These are phyloP conservation scores for Columba janthina DNA, from an alignment of 2,113 vertebrate genomes.

Conservation along the genomic window DNA sequence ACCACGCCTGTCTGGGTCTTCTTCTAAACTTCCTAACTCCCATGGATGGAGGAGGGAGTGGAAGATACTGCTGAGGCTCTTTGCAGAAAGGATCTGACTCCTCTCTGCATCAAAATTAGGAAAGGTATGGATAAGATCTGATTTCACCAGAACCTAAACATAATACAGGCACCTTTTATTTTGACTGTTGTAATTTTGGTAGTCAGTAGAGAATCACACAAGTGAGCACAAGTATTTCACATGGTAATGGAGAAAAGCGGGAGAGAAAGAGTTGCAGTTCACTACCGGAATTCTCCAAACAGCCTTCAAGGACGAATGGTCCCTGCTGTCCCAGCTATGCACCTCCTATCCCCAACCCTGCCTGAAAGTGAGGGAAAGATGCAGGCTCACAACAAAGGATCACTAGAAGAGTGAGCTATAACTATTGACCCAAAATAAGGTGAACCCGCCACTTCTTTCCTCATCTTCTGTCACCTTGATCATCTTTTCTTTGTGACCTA, in stretches of 20 bases:
- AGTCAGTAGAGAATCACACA: not conserved
- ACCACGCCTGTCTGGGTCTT: not conserved
- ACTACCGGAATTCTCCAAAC: not conserved
- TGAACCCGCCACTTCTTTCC: not conserved
- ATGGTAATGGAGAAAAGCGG: not conserved
- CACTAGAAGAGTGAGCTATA: not conserved
- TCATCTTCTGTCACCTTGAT: not conserved
- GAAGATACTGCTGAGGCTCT: not conserved
- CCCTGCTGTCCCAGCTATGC: not conserved
- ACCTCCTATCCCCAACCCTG: not conserved
- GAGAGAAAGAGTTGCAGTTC: not conserved
- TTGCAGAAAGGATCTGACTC: not conserved
- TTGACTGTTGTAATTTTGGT: not conserved
- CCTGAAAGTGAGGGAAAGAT: not conserved
- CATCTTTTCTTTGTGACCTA: not conserved
- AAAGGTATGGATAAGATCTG: not conserved
- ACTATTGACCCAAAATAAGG: not conserved
- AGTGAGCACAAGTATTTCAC: not conserved
- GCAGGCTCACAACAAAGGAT: not conserved
- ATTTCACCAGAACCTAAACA: not conserved
- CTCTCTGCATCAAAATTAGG: not conserved
- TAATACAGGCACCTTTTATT: not conserved
- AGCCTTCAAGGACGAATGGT: not conserved
- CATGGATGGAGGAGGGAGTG: not conserved
- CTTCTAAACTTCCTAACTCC: not conserved